phyloP scores from a whole-genome alignment of 2,797 vertebrate species.

The Monodelphis domestica region DNA sequence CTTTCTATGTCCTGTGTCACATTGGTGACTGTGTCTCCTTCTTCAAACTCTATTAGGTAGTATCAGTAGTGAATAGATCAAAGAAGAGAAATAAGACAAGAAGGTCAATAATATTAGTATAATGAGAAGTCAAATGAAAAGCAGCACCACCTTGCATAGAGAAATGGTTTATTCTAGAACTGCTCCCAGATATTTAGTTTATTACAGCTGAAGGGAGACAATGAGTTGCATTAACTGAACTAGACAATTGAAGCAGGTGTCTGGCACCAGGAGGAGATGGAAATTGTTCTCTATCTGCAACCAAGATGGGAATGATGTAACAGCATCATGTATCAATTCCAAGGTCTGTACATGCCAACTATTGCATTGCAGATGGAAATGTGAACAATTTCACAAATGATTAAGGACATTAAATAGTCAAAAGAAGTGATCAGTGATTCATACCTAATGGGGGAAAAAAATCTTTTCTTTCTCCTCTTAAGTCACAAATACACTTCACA shows the following conservation, averaged over 20 bases:
- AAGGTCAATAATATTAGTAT: not conserved
- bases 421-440: constrained; percentile 42
- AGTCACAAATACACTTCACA: constrained; percentile 63
- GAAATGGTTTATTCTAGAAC: constrained; percentile 29
- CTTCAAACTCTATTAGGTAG: not conserved
- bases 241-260: constrained; percentile 71
- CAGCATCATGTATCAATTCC: constrained; percentile 37
- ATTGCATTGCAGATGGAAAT: constrained; percentile 51
- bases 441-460: constrained; percentile 27
- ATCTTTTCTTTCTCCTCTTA: constrained; percentile 51
- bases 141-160: not conserved
- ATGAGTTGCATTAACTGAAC: constrained; percentile 12
- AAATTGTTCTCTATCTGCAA: constrained; percentile 58
- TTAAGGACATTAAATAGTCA: constrained; percentile 43
- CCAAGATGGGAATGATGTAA: constrained; percentile 67
- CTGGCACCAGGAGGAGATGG: constrained; percentile 55
- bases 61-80: not conserved
- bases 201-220: constrained; percentile 60
- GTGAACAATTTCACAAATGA: constrained; percentile 12
- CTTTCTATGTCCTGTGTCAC: not conserved
- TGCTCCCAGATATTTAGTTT: constrained; percentile 29
- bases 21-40: not conserved
- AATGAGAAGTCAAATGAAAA: constrained; percentile 7
- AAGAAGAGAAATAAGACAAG: not conserved
- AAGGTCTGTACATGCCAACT: constrained; percentile 53